A percentile compares a stretch with the other conserved stretches of the same genome.
These are phyloP conservation scores for Eristalis pertinax DNA, from an alignment of 2,888 invertebrate species.

Conservation along the genomic window DNA sequence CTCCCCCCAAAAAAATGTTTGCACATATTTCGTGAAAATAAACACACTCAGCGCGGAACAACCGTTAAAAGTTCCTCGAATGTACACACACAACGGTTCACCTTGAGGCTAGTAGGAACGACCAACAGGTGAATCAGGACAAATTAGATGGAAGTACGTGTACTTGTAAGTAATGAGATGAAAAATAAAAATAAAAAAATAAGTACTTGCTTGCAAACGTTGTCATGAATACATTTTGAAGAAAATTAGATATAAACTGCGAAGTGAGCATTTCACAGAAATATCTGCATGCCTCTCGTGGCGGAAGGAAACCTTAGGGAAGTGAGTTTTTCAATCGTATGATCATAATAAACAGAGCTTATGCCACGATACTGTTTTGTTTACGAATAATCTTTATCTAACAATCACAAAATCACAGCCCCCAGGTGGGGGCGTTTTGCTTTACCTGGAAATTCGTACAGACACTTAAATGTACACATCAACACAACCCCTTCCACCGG, in stretches of 20 bases:
- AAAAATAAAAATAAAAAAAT: not conserved
- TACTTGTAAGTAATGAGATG: not conserved
- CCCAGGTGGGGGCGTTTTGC: not conserved
- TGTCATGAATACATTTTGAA: slow-evolving; percentile 31
- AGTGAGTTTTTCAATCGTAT: not conserved
- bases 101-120: not conserved
- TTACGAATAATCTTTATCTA: not conserved
- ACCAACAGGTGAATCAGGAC: slow-evolving; percentile 24
- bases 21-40: not conserved
- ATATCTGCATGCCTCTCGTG: slow-evolving; percentile 22
- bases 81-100: not conserved
- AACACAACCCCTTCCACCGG: not conserved
- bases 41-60: not conserved
- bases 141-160: slow-evolving; percentile 7
- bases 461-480: not conserved
- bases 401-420: not conserved
- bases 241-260: slow-evolving; percentile 9
- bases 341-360: slow-evolving; percentile 22
- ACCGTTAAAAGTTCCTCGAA: slow-evolving; percentile 19
- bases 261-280: not conserved
- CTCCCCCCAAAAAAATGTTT: not conserved
- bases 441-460: not conserved
- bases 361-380: not conserved
- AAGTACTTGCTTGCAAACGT: not conserved
- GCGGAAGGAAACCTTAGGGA: not conserved